Base-by-base conservation (phyloP, 2,113 vertebrate genomes). In the Epinephelus lanceolatus region DNA sequence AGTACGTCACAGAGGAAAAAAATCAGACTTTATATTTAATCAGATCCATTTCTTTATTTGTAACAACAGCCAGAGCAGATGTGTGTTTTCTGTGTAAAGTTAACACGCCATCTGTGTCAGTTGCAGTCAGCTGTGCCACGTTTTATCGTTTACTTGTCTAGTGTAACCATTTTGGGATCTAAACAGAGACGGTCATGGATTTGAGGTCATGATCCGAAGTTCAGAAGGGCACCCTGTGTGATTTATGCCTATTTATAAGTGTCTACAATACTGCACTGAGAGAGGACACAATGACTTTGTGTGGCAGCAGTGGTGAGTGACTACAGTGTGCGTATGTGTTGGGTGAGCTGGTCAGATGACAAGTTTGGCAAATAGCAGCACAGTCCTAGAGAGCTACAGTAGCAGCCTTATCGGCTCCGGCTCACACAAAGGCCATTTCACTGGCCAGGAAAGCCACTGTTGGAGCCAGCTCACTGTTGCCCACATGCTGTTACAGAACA, bases 301-400 rank as follows among this genome's bases (percentile, higher is more conserved):
- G 47, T 45, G 42, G 11, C 42, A 11, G 30, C 66, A 19, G 19
- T 0, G 1, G 71, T 72, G 33, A 42, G 52, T 75, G 78, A 56
- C 52, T 51, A 60, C 69, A 68, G 47, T 69, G 68, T 51, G 19
- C 71, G 69, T 77, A 3, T 49, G 73, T 84, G 62, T 42, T 68
- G 56, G 23, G 25, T 69, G 49, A 68, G 53, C 69, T 71, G 71
- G 65, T 92, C 85, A 88, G 57, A 72, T 90, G 84, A 90, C 86
- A 65, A 33, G 12, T 77, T 60, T 89, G 76, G 73, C 77, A 81
- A 68, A 91, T 23, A 6, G 57, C 70, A n/a, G 15, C 56, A 67
- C 62, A 66, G 51, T 60, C 81, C 69, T 1, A n/a, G 18, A 77
- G 45, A 40, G 84, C 70, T 61, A 67, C 76, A 78, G 81, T 72